Evolutionary conservation across 2,888 invertebrate genomes (phyloP), one percentile per base, ranked within the genome.

Genomic region (Plagodis dolabraria): DNA sequence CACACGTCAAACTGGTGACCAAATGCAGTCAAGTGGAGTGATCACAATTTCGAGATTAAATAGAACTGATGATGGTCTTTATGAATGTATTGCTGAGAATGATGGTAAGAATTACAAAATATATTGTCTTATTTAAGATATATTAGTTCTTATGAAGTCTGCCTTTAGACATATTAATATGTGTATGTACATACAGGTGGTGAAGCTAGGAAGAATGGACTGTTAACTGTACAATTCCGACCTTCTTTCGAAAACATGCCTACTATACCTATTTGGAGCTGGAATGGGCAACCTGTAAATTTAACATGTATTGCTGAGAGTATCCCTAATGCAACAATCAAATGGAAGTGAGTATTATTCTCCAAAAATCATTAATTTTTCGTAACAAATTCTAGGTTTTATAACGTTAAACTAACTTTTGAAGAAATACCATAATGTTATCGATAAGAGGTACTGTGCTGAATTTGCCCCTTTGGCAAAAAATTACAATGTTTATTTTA

Each of bases 261-360:
- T 40, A 92, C 94, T 43, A 95, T 96, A 5, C 96, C 97, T 0
- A 94, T 95, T 0, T 98, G 96, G 95, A 96, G 96, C 38, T 98
- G 98, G 98, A 95, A 96, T 50, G 94, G 95, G 44, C 94, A 94
- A 71, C 95, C 96, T 0, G 97, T 96, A 2, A 98, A 98, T 83
- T 93, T 98, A 6, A 97, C 96, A 61, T 98, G 98, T 80, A 93
- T 97, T 47, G 97, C 98, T n/a, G 96, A 97, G 85, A 94, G 95
- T 79, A 94, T 98, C 74, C 98, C 98, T 5, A 98, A 98, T 82
- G 98, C 98, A 0, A 98, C 98, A 7, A 97, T 98, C 71, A 95
- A 95, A 77, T 98, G 98, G 98, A 94, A 94, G 83, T 94, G 92
- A 84, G 91, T 79, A n/a, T n/a, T n/a, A n/a, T n/a, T n/a, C n/a